These are phyloP conservation scores for Sphinx pinastri DNA, from an alignment of 2,888 invertebrate species.

Conservation along the genomic window DNA sequence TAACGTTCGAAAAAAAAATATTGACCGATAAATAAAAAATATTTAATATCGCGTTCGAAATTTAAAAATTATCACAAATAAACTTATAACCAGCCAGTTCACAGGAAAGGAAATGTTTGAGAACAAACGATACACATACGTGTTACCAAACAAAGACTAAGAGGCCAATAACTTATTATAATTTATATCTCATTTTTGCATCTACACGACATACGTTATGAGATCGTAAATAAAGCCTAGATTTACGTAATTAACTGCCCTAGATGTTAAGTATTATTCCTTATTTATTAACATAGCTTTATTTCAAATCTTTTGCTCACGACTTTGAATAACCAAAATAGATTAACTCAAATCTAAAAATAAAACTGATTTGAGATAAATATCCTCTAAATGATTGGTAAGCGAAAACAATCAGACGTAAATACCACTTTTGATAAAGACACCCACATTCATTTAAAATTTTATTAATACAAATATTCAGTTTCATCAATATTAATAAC, in stretches of 20 bases:
- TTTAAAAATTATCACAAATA: not conserved
- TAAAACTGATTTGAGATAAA: no score
- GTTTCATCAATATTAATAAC: no score
- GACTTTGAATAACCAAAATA: not conserved
- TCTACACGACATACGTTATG: constrained; percentile 29
- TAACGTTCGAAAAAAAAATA: not conserved
- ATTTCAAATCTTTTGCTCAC: not conserved
- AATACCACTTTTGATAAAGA: no score
- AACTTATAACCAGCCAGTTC: not conserved
- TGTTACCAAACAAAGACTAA: constrained; percentile 33
- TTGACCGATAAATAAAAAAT: not conserved
- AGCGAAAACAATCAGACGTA: no score
- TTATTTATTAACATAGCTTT: not conserved
- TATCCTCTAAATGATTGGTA: no score
- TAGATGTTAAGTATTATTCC: not conserved
- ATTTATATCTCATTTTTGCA: constrained; percentile 54
- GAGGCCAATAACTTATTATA: constrained; percentile 47
- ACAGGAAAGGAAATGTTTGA: constrained; percentile 33
- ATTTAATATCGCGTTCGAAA: not conserved
- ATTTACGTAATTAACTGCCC: not conserved
- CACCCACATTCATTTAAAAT: no score
- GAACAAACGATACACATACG: constrained; percentile 33
- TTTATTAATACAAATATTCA: no score
- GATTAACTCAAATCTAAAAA: no score
- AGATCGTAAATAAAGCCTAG: constrained; percentile 24